Base-by-base conservation (phyloP, 2,888 invertebrate genomes). In the Merodon equestris region DNA sequence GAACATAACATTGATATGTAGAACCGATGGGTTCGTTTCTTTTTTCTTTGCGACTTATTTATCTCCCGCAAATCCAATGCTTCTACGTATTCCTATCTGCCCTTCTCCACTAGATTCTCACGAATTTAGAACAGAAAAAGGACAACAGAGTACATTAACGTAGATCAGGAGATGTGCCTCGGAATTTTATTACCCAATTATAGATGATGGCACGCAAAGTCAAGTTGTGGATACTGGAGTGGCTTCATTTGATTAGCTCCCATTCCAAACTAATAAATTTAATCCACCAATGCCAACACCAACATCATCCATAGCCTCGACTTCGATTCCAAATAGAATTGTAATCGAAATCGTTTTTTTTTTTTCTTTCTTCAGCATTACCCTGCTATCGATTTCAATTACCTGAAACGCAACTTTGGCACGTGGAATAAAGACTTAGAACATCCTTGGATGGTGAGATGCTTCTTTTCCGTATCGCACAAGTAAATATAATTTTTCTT, bases 151-250 rank as follows among this genome's bases (percentile, higher is more conserved):
- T 2, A 27, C 27, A 27, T 7, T 4, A 27, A 4, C 27, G 45
- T 27, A 27, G 27, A 27, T 7, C 27, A 27, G 63, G 68, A 64
- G 71, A 64, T 79, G 74, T 70, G 73, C 73, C 68, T 38, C 70
- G 68, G 74, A 68, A 74, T 79, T 79, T 74, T 79, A 79, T 74
- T 74, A 79, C 79, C 79, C 79, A 79, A 79, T 74, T 79, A 79
- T 74, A 68, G 58, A 68, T 70, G 74, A 79, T 74, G 79, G 79
- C 79, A 79, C 74, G 79, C 58, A 79, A 64, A 79, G 70, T 79
- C 79, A 79, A 79, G 79, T 74, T 79, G 68, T 68, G 79, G 74
- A 64, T 70, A 64, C 63, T 79, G 79, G 27, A 74, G 79, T 79
- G 79, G 74, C 79, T 79, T 74, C 74, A 79, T 79, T 79, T 74